Conservation (phyloP, 53 echinoderm and acorn worm genomes). For the Pentamera pediparva region DNA sequence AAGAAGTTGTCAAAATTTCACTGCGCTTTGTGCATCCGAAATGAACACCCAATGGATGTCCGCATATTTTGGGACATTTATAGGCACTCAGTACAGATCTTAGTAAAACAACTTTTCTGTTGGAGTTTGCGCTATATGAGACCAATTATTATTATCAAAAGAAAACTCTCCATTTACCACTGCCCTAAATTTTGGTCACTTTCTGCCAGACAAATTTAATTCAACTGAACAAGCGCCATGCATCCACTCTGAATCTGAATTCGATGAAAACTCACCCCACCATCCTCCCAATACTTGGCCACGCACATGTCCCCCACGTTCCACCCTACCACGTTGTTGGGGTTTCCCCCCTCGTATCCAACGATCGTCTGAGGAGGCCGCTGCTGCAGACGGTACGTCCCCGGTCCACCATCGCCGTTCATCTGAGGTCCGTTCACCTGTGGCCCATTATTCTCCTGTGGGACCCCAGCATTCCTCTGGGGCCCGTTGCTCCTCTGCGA, state of each 20-base stretch:
- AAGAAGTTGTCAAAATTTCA: no score
- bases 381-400: slow-evolving; percentile 27
- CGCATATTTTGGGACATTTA: no score
- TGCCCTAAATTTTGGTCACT: no score
- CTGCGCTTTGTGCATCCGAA: no score
- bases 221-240: no score
- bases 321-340: slow-evolving; percentile 36
- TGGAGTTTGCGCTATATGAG: no score
- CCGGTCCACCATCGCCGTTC: slow-evolving; percentile 29
- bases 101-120: no score
- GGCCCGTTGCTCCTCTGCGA: background rate
- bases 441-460: background rate
- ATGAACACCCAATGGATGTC: no score
- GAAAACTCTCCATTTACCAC: no score
- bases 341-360: background rate
- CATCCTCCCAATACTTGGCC: slow-evolving; percentile 97
- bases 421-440: slow-evolving; percentile 13
- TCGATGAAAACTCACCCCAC: slow-evolving; percentile 42
- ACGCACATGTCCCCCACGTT: slow-evolving; percentile 79
- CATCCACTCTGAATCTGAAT: background rate
- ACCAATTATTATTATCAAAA: no score
- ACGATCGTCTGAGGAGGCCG: background rate
- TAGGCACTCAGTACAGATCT: no score
- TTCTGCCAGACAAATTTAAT: no score
- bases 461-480: background rate